Evolutionary conservation across 2,797 vertebrate genomes (phyloP), one percentile per base, ranked within the genome.

Genomic region (Rhabdomys pumilio): DNA sequence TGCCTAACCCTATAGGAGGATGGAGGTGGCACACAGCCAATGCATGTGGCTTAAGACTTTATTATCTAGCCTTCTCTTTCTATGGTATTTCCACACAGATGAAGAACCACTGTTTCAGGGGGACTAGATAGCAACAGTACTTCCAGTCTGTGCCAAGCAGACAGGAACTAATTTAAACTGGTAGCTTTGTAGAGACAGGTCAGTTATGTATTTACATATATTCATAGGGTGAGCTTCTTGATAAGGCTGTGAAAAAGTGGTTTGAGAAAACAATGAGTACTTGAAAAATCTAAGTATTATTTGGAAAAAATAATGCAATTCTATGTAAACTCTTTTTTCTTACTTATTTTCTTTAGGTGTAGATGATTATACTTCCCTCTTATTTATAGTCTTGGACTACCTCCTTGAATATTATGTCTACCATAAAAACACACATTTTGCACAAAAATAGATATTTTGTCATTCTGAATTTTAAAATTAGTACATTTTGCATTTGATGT

Each of bases 1-100:
- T 20, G 14, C 3, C 13, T n/a, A 6, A 1, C 3, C 20, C 12
- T 29, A 17, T 44, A 0, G 44, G n/a, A 92, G 13, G 13, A 0
- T 80, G 1, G 29, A 61, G 19, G 29, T 57, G 31, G 29, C 24
- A 75, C 14, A 44, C 15, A 83, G 47, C 8, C 19, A 76, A 26
- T 1, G 26, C 31, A 38, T 84, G 17, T 44, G 44, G 6, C 55
- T 87, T 5, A n/a, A 34, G 10, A 11, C 5, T 93, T 75, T 63
- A 55, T 72, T 38, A 55, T 41, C 13, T 47, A 92, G n/a, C 15
- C 2, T 59, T 4, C 26, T 75, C 80, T 77, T 95, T 59, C 12
- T n/a, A 14, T 13, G 86, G 67, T 89, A 65, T 15, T 22, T 47
- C 5, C 22, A 53, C 24, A 12, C 75, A 6, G 26, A 19, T 65